Evolutionary conservation across 2,888 invertebrate genomes (phyloP), one percentile per base, ranked within the genome.

Genomic region (Silvanus unidentatus): DNA sequence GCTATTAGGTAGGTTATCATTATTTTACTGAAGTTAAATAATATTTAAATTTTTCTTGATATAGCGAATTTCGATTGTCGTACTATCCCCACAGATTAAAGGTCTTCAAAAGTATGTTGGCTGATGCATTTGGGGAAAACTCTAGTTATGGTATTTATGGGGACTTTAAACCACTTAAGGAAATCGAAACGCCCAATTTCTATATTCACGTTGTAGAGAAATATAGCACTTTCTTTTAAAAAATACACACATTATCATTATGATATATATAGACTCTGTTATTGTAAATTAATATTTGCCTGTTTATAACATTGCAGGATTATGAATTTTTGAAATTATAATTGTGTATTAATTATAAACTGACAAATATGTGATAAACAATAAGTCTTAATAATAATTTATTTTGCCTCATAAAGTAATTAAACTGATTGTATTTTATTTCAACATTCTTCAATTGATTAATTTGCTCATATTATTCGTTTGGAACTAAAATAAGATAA

Each of bases 161-260:
- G 0, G 92, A 93, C 73, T 93, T 93, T 73, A 82, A 88, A 65
- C 74, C 80, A 0, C 62, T 89, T 38, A 74, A 77, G 16, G 73
- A 81, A 43, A 76, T 82, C 3, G 62, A 78, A 15, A 75, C 75
- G 52, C 90, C 92, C 0, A 88, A 83, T 34, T 92, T 91, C 71
- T 92, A 87, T 60, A 89, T 93, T 48, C 93, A 93, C 65, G 78
- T 90, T 15, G 75, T 91, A 57, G 79, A 88, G 69, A 87, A 90
- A 71, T 58, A 65, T 3, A 30, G 29, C 16, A 49, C 37, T 6
- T 37, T 37, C 16, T 15, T 37, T 37, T 37, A 37, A 37, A 15
- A n/a, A n/a, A n/a, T n/a, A n/a, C n/a, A n/a, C n/a, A n/a, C n/a
- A n/a, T n/a, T n/a, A n/a, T n/a, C n/a, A n/a, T n/a, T n/a, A n/a